These are phyloP conservation scores for Loxodonta africana DNA, from an alignment of 2,113 vertebrate genomes.

Conservation along the genomic window DNA sequence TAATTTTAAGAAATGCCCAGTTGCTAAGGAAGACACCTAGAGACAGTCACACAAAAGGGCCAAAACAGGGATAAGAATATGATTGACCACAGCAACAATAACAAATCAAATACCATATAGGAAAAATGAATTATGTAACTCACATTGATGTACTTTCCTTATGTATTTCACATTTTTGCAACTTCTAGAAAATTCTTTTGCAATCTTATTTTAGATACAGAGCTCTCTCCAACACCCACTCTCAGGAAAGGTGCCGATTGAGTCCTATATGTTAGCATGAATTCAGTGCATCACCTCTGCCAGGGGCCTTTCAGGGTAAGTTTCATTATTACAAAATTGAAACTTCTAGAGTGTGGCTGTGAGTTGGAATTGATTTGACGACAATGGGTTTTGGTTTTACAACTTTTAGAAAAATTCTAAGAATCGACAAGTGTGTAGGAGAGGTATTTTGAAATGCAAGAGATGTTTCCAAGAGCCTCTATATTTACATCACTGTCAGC, in stretches of 20 bases:
- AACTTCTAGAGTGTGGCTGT: background rate
- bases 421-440: background rate
- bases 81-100: background rate
- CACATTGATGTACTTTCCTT: background rate
- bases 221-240: background rate
- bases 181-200: background rate
- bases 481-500: background rate
- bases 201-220: background rate
- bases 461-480: background rate
- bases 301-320: background rate
- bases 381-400: background rate
- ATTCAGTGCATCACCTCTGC: background rate
- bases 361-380: too few relatives aligned
- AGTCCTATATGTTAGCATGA: background rate
- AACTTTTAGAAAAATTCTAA: background rate
- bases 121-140: background rate
- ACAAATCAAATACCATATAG: background rate
- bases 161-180: background rate
- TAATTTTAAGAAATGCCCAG: background rate
- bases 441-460: conserved; percentile 1
- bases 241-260: background rate
- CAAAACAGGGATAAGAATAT: background rate
- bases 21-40: background rate
- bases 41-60: background rate
- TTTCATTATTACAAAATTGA: background rate